Evolutionary conservation across 1,140 invertebrate species (phyloP).

Genomic region (Theocolax elegans): DNA sequence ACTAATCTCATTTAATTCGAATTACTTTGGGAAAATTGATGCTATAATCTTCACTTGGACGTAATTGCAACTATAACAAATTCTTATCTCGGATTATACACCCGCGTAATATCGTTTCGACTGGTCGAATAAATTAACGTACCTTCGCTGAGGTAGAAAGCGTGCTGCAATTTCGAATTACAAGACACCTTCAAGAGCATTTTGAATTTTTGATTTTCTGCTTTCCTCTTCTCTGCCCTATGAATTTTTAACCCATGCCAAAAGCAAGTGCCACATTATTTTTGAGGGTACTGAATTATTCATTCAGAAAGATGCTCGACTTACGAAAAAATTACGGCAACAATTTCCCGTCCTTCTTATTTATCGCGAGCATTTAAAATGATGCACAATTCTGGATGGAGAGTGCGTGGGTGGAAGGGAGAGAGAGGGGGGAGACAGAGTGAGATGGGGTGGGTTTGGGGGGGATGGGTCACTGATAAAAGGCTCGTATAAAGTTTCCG

Average conservation of each 20-base stretch:
- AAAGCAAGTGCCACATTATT: not conserved
- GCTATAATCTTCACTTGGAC: no score
- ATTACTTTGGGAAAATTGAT: no score
- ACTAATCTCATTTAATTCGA: no score
- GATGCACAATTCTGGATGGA: no score
- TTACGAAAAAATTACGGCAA: no score
- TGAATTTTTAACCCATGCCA: slow-evolving; percentile 13
- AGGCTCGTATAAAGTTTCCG: slow-evolving; percentile 2
- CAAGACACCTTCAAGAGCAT: not conserved
- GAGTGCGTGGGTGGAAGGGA: slow-evolving; percentile 39
- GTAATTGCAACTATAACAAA: no score
- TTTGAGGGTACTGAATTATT: slow-evolving; percentile 26
- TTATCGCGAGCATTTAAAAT: slow-evolving; percentile 35
- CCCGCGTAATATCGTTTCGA: no score
- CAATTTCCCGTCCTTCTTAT: not conserved
- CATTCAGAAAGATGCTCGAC: no score
- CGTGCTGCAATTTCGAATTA: slow-evolving; percentile 4
- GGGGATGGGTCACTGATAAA: not conserved
- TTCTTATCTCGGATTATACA: no score
- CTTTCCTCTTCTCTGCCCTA: not conserved
- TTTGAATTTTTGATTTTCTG: slow-evolving; percentile 21
- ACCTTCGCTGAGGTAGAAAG: no score
- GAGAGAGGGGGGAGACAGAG: slow-evolving; percentile 16
- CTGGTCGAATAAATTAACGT: no score
- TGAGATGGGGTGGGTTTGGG: not conserved